Conservation (phyloP, 2,113 vertebrate species). For the Nyctibius bracteatus region DNA sequence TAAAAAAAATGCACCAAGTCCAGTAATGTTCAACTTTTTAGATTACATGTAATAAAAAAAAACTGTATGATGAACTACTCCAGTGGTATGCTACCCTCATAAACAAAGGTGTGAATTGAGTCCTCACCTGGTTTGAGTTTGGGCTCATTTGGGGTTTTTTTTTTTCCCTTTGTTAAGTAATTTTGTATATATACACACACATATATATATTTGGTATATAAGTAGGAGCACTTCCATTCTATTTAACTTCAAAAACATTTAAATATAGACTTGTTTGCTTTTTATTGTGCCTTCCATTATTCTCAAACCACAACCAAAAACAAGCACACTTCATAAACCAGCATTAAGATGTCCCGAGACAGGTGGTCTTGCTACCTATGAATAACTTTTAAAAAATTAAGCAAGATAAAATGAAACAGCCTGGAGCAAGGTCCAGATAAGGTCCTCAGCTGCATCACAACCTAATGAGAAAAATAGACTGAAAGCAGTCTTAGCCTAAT, state of each 20-base stretch:
- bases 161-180: neutral
- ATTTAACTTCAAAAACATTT: neutral
- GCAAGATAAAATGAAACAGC: slow-evolving; percentile 3
- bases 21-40: neutral
- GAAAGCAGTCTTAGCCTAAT: neutral
- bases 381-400: slow-evolving; percentile 23
- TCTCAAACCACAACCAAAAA: neutral
- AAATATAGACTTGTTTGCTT: neutral
- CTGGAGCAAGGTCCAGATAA: neutral
- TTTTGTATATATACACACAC: neutral
- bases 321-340: neutral
- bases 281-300: neutral
- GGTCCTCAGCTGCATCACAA: neutral
- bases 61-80: neutral
- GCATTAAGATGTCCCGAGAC: neutral
- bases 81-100: neutral
- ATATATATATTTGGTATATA: neutral
- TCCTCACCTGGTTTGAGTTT: neutral
- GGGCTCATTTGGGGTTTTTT: neutral
- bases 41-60: neutral
- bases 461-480: neutral
- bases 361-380: neutral
- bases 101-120: neutral
- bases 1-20: neutral
- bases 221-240: neutral